Conservation (phyloP, 2,113 vertebrate species). For the Felis catus region F.catus_Fca126_mat1.0 CM031419.1:104529501-104530000, state of each 20-base stretch:
- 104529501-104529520: slow-evolving; percentile 93
- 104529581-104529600: slow-evolving; percentile 97
- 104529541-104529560: slow-evolving; percentile 90
- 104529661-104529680: slow-evolving; percentile 93
- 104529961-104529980: slow-evolving; percentile 88
- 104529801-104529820: slow-evolving; percentile 96
- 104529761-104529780: slow-evolving; percentile 94
- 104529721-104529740: slow-evolving; percentile 95
- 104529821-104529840: slow-evolving; percentile 98
- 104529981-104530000: slow-evolving; percentile 94
- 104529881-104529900: slow-evolving; percentile 97
- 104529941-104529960: slow-evolving; percentile 90
- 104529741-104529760: slow-evolving; percentile 96
- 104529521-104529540: slow-evolving; percentile 95
- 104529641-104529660: slow-evolving; percentile 95
- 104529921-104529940: slow-evolving; percentile 94
- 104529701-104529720: slow-evolving; percentile 97
- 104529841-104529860: slow-evolving; percentile 96
- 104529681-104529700: slow-evolving; percentile 96
- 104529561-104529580: slow-evolving; percentile 96
- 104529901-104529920: slow-evolving; percentile 96
- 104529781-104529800: slow-evolving; percentile 96
- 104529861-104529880: slow-evolving; percentile 96
- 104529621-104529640: slow-evolving; percentile 95
- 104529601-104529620: slow-evolving; percentile 95